Percentiles rank a stretch among this genome's conserved stretches.
Evolutionary conservation across 2,888 invertebrate species (phyloP).

Genomic region (Eledona agricola): DNA sequence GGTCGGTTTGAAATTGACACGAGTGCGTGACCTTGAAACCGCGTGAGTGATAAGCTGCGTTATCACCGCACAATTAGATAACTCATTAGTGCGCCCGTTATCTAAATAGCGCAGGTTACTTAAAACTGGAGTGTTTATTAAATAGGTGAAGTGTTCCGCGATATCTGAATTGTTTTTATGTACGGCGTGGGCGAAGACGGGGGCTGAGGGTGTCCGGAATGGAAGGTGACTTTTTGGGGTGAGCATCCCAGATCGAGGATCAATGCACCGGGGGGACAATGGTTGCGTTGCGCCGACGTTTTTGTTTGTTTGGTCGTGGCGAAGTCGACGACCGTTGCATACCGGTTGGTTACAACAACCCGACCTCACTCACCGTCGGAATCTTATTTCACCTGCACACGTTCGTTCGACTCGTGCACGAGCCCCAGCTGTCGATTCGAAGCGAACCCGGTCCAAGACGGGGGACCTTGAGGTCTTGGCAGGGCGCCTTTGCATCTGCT

Average conservation of each 20-base stretch:
- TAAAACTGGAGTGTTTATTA: constrained; percentile 26
- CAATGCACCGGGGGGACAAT: constrained; percentile 14
- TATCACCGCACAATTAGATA: constrained; percentile 19
- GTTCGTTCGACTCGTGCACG: constrained; percentile 14
- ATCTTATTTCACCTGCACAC: constrained; percentile 24
- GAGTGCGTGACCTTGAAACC: constrained; percentile 15
- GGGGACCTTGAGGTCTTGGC: no score
- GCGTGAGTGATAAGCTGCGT: constrained; percentile 14
- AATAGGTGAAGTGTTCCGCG: constrained; percentile 12
- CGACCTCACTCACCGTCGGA: constrained; percentile 19
- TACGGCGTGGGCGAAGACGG: constrained; percentile 1
- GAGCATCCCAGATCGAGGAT: constrained; percentile 9
- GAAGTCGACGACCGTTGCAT: constrained; percentile 38
- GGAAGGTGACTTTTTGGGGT: constrained; percentile 27
- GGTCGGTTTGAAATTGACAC: constrained; percentile 11
- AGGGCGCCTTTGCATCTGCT: no score
- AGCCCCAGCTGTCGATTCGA: no score
- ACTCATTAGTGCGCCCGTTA: constrained; percentile 20
- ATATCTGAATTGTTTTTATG: neutral
- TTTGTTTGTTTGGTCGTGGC: constrained; percentile 30
- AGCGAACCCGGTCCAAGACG: no score
- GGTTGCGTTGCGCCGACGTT: constrained; percentile 15
- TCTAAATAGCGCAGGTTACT: constrained; percentile 25
- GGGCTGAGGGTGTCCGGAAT: constrained; percentile 11
- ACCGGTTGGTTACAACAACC: constrained; percentile 35